Base-by-base conservation (phyloP, 2,113 vertebrate species). In the Albula goreensis region DNA sequence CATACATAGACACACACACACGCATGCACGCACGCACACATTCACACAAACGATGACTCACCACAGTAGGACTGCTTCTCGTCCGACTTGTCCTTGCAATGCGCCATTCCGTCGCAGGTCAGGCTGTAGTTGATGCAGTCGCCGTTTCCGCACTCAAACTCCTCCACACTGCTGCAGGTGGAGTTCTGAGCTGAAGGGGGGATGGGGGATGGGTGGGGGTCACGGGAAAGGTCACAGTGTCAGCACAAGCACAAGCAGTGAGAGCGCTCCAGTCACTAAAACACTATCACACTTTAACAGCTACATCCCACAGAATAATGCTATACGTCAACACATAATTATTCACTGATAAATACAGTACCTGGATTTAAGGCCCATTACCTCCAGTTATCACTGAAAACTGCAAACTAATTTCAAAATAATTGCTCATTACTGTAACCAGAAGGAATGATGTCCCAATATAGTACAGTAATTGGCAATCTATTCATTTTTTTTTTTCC, bases 61-160 rank as follows among this genome's bases (percentile, higher is more conserved):
- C 98, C 96, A 89, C 98, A 99, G 92, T 99, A 99, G 78, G 97
- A 98, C 1, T 96, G 97, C 91, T 99, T 99, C 95, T 99, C 98
- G 0, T 99, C 98, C 0, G 98, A 99, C 93, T 98, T 99, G 96
- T 99, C 98, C 92, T 99, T 99, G 96, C 98, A 99, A 94, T 99
- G 96, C 9, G 97, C 96, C 80, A 97, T 96, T 0, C 97, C 96
- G 0, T 99, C 98, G 0, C 98, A 99, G 0, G 98, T 99, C 90
- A 97, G 93, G 93, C 96, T 97, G 95, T 98, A 99, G 94, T 96
- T 96, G 86, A 99, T 97, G 88, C 98, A 99, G 92, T 99, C 98
- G 0, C 98, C 97, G 0, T 98, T 99, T 6, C 97, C 97, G 6
- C 98, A 99, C 85, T 98, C 98, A 0, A 99, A 99, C 92, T 98